These are phyloP conservation scores for Harpalus rubripes DNA, from an alignment of 2,888 invertebrate genomes.

Conservation along the genomic window DNA sequence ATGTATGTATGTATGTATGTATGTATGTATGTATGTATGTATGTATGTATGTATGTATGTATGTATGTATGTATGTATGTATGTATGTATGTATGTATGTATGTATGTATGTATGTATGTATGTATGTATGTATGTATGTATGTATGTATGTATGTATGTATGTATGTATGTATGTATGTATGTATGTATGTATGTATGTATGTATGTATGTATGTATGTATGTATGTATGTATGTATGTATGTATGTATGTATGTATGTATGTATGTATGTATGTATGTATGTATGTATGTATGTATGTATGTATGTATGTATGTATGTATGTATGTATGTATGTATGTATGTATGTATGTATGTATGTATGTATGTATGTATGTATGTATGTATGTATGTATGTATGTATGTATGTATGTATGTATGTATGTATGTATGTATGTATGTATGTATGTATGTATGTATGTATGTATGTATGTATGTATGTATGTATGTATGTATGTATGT, in stretches of 20 bases:
- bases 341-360: neutral
- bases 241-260: neutral
- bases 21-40: neutral
- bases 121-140: neutral
- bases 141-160: neutral
- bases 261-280: neutral
- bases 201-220: neutral
- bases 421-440: neutral
- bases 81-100: neutral
- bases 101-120: neutral
- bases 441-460: neutral
- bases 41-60: neutral
- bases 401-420: neutral
- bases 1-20: neutral
- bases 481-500: neutral
- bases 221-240: neutral
- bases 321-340: neutral
- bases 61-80: neutral
- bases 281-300: neutral
- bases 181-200: neutral
- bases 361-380: neutral
- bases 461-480: neutral
- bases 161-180: neutral
- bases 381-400: neutral
- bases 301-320: neutral